These are phyloP conservation scores for Zingel zingel DNA, from an alignment of 2,113 vertebrate species.

Conservation along the genomic window DNA sequence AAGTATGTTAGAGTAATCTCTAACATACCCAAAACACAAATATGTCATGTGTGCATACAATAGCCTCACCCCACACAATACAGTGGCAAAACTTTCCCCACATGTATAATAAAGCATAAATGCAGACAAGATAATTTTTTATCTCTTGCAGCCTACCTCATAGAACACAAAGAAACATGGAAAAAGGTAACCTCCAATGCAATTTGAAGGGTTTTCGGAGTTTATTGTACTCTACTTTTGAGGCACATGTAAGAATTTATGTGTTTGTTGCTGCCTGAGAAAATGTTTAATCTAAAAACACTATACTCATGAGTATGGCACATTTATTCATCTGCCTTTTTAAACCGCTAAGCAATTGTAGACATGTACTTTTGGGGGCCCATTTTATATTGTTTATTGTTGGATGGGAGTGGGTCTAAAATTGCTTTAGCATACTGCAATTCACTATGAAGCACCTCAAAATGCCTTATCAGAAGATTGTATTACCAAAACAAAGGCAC, in stretches of 20 bases:
- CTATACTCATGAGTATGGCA: neutral
- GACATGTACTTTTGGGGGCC: constrained; percentile 51
- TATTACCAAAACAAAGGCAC: constrained; percentile 47
- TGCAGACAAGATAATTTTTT: neutral
- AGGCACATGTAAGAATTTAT: neutral
- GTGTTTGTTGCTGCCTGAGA: constrained; percentile 4
- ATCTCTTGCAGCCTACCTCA: neutral
- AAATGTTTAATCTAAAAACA: constrained; percentile 10
- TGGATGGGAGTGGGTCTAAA: constrained; percentile 31
- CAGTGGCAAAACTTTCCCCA: neutral
- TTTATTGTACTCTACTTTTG: too few relatives aligned
- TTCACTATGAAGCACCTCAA: constrained; percentile 43
- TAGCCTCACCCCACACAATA: neutral
- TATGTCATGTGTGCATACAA: neutral
- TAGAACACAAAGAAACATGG: neutral
- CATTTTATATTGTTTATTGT: constrained; percentile 42
- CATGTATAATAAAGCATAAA: neutral
- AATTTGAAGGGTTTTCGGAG: neutral
- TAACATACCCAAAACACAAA: neutral
- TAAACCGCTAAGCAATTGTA: constrained; percentile 18
- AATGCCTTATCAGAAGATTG: constrained; percentile 18
- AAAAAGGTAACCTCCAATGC: neutral
- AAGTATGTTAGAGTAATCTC: neutral
- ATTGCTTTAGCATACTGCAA: constrained; percentile 40
- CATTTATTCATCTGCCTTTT: constrained; percentile 19